These are phyloP conservation scores for Halictus quadricinctus DNA, from an alignment of 2,888 invertebrate species.

Conservation along the genomic window DNA sequence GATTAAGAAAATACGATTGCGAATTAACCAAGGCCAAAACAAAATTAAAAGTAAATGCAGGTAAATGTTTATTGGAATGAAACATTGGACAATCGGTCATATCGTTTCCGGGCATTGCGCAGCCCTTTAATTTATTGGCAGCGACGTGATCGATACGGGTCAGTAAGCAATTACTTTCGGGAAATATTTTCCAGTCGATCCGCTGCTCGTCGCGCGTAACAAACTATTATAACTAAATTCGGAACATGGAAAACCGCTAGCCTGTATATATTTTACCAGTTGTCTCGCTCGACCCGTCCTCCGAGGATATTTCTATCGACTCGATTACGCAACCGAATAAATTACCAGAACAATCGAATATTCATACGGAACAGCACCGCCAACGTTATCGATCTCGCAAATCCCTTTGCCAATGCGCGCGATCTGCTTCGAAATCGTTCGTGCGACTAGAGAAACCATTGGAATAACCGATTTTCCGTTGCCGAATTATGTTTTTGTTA, in stretches of 20 bases:
- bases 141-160: neutral
- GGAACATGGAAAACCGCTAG: neutral
- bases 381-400: slow-evolving; percentile 10
- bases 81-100: neutral
- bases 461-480: neutral
- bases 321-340: slow-evolving; percentile 48
- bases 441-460: neutral
- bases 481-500: neutral
- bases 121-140: neutral
- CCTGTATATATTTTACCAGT: neutral
- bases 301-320: slow-evolving; percentile 27
- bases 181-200: neutral
- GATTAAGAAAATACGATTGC: too few species aligned
- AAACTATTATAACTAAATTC: neutral
- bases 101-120: too few species aligned
- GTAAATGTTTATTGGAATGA: neutral
- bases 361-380: slow-evolving; percentile 25
- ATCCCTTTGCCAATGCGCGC: neutral
- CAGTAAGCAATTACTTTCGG: neutral
- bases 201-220: neutral
- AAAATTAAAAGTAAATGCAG: neutral
- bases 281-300: neutral
- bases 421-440: neutral
- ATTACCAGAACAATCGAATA: slow-evolving; percentile 39
- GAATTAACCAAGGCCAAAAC: too few species aligned